Conservation (phyloP, 2,797 vertebrate genomes). For the Steatocranus sp. region DNA sequence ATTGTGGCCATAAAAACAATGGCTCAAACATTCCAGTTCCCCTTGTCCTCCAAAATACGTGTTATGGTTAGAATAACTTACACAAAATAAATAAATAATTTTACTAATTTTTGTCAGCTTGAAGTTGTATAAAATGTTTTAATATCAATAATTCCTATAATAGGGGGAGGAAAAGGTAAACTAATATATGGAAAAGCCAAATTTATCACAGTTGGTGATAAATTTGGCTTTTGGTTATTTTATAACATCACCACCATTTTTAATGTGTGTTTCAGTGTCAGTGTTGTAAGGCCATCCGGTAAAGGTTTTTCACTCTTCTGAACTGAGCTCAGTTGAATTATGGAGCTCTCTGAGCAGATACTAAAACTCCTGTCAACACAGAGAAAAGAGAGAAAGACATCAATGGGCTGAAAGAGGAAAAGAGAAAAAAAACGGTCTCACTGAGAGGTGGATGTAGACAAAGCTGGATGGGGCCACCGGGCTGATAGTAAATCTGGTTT, state of each 20-base stretch:
- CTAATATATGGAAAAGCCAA: neutral
- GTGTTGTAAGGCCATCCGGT: neutral
- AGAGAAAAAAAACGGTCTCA: neutral
- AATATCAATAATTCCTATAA: neutral
- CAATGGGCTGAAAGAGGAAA: constrained; percentile 8
- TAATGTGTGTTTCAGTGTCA: neutral
- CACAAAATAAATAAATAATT: neutral
- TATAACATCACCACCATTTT: neutral
- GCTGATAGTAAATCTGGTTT: constrained; percentile 45
- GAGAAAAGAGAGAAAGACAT: constrained; percentile 25
- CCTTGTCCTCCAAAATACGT: neutral
- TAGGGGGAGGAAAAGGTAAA: neutral
- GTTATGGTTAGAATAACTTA: neutral
- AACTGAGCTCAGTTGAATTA: constrained; percentile 18
- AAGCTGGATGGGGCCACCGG: neutral
- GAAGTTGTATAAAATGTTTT: neutral
- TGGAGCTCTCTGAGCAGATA: neutral
- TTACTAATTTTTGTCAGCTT: neutral
- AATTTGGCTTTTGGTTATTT: neutral
- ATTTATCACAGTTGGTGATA: neutral
- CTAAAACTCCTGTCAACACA: constrained; percentile 10
- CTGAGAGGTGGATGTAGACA: neutral
- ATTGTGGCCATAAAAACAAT: neutral
- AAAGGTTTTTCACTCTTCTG: neutral
- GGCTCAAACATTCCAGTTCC: neutral